Conservation (phyloP, 2,797 vertebrate species). For the Lacerta agilis region DNA sequence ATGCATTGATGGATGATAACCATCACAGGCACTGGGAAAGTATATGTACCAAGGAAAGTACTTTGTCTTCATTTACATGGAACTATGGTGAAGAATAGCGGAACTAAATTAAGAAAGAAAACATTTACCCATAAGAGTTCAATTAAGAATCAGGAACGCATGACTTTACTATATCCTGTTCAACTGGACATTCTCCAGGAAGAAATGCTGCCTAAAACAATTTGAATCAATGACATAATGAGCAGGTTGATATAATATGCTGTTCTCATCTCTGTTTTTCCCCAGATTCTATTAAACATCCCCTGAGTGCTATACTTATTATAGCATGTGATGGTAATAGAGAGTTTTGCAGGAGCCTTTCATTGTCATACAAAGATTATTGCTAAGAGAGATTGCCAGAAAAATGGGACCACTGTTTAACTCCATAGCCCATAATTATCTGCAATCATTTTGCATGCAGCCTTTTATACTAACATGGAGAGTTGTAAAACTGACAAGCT, state of each 20-base stretch:
- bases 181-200: conserved; percentile 10
- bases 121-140: background rate
- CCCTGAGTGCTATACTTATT: conserved; percentile 20
- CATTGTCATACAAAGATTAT: conserved; percentile 14
- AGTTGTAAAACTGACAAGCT: background rate
- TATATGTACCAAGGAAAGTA: background rate
- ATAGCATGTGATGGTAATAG: background rate
- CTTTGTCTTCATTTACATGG: background rate
- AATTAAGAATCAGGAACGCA: background rate
- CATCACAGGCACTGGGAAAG: background rate
- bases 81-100: background rate
- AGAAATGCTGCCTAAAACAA: conserved; percentile 15
- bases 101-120: background rate
- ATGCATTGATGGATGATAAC: background rate
- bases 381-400: conserved; percentile 8
- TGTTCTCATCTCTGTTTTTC: conserved; percentile 24
- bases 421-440: background rate
- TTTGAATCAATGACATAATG: conserved; percentile 17
- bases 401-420: conserved; percentile 11
- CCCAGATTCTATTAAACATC: conserved; percentile 23
- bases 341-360: background rate
- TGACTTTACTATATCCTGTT: conserved; percentile 5
- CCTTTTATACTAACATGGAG: background rate
- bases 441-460: background rate
- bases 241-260: conserved; percentile 33